Base-by-base conservation (phyloP, 2,113 vertebrate genomes). In the Aptenodytes forsteri region DNA sequence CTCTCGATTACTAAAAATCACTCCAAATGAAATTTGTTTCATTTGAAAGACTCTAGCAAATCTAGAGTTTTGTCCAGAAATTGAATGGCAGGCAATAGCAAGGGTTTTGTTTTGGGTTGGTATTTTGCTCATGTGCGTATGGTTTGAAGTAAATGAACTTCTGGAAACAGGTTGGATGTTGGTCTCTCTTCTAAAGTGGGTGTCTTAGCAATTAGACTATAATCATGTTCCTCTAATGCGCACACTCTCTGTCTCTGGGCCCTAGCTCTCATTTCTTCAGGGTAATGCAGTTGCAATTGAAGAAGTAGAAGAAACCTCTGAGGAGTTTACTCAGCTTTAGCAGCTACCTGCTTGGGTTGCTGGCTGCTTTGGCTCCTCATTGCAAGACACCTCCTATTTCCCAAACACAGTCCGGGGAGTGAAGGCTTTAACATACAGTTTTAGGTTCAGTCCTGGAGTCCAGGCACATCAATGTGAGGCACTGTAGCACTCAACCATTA, bases 61-160 rank as follows among this genome's bases (percentile, higher is more conserved):
- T 64, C 11, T 8, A 10, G 52, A 46, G 9, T 44, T 78, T 66
- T 67, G 34, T 55, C 25, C 54, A 58, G 71, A 78, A 86, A 77
- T 36, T 23, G 29, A 67, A 38, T 40, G 16, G 25, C 38, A 47
- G 38, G 25, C 34, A 59, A 25, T 34, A 69, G 20, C 52, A 71
- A 40, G 29, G 15, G 11, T 1, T 55, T 77, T 44, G 55, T 1
- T 15, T 67, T n/a, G 19, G 6, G 16, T 30, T 52, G 9, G 0
- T 7, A 27, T 79, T 73, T 75, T 13, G 2, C 62, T 66, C 3
- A 0, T 19, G 19, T 52, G 13, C 40, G 8, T 36, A 58, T 73
- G 38, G 11, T 42, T 50, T 56, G 54, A 69, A 64, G 27, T 36
- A 83, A 93, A 83, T 44, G 36, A 62, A 87, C 19, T 76, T 70